Base-by-base conservation (phyloP, 2,888 invertebrate species). In the Lasius fuliginosus region DNA sequence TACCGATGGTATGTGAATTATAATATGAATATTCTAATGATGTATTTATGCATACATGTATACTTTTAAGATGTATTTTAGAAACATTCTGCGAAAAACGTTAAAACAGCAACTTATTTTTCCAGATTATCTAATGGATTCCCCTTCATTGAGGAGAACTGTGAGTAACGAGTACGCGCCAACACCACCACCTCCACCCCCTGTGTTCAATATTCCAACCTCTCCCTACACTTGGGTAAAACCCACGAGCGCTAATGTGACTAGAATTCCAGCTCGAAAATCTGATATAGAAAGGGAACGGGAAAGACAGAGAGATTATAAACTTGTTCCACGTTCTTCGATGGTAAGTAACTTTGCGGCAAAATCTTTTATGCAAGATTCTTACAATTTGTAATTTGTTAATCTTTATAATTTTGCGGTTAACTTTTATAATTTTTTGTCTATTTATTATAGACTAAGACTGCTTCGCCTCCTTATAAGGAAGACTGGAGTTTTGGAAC, bases 151-250 rank as follows among this genome's bases (percentile, higher is more conserved):
- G 69, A 92, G 94, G 73, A 92, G 95, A 68, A 95, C 95, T 3
- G 94, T 95, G 0, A 94, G 88, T 82, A 95, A 95, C 76, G 94
- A 94, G 49, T 94, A 94, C 79, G 94, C 94, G n/a, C 94, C 94
- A 12, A 88, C 92, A 71, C 92, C 92, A 46, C 94, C 94, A 3
- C 94, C 94, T 2, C 95, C 94, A 64, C 95, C 94, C 58, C 94
- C 95, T 83, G 92, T 94, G 69, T 95, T 95, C 83, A 92, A 90
- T 88, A 91, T 95, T 82, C 90, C 94, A 30, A 82, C 93, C 12
- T 87, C 93, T 27, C 92, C 92, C 4, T 94, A 94, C 65, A 93
- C 93, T 15, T 95, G 95, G 95, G 93, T 94, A 33, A 95, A 94
- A 60, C 92, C 93, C 46, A 68, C 86, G 0, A 89, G 89, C 75